phyloP scores from a whole-genome alignment of 2,888 invertebrate genomes.

The Agrenia bidenticulata region DNA sequence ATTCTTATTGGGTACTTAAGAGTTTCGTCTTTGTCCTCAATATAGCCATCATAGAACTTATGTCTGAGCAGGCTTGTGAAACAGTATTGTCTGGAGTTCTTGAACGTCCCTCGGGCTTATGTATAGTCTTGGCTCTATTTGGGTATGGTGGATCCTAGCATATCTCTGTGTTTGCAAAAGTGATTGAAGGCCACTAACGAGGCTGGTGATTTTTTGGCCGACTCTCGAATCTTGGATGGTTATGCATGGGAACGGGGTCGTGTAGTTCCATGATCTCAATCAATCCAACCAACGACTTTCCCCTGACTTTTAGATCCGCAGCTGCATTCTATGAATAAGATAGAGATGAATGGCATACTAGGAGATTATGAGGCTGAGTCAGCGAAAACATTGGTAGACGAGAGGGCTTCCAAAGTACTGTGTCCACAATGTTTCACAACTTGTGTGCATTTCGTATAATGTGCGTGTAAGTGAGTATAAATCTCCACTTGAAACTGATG shows the following conservation, averaged over 20 bases:
- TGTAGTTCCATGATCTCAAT: conserved; percentile 6
- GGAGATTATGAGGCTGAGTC: conserved; percentile 16
- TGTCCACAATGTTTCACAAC: conserved; percentile 18
- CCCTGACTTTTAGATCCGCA: background rate
- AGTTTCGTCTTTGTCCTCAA: background rate
- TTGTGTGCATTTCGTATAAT: conserved; percentile 14
- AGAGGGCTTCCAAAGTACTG: background rate
- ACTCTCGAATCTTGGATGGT: background rate
- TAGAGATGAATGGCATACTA: background rate
- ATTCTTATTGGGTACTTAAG: background rate
- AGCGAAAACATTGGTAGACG: conserved; percentile 16
- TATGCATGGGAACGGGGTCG: background rate
- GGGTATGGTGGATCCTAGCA: background rate
- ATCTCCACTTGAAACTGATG: conserved; percentile 18
- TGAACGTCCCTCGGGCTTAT: no score
- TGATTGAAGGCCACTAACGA: background rate
- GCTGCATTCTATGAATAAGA: background rate
- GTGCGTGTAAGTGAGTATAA: conserved; percentile 14
- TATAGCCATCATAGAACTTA: background rate
- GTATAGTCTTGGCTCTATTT: no score
- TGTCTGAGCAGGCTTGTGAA: no score
- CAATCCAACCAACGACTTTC: conserved; percentile 11
- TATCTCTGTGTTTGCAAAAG: background rate
- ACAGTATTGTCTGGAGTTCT: no score
- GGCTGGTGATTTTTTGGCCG: background rate